Conservation (phyloP, 2,113 vertebrate species). For the Machaerirhynchus nigripectus region DNA sequence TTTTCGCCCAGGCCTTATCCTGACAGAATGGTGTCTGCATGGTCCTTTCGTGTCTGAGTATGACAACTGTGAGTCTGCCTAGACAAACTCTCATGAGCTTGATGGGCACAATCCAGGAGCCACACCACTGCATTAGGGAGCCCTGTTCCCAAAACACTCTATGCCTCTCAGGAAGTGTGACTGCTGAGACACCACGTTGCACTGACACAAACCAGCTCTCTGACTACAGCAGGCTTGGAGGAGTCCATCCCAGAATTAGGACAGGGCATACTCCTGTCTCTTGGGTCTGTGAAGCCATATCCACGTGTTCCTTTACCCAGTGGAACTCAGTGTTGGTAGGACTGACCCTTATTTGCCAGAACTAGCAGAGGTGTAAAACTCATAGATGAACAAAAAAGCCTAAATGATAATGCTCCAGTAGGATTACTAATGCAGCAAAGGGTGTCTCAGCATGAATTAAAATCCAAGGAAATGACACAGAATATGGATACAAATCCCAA, state of each 20-base stretch:
- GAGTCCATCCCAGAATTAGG: neutral
- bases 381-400: neutral
- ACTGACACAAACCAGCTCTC: neutral
- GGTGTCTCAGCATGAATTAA: neutral
- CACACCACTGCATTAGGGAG: neutral
- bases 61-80: neutral
- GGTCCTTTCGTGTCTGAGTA: too few relatives aligned
- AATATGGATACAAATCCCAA: neutral
- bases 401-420: neutral
- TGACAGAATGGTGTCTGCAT: too few relatives aligned
- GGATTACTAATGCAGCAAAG: neutral
- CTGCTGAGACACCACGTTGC: neutral
- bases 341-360: neutral
- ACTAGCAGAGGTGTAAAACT: neutral
- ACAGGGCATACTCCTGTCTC: neutral
- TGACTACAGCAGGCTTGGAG: neutral
- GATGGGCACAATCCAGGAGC: neutral
- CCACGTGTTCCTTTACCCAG: neutral
- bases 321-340: neutral
- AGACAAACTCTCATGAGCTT: neutral
- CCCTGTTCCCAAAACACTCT: neutral
- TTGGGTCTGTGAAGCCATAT: neutral
- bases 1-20: too few relatives aligned
- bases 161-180: neutral
- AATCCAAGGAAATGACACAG: neutral